These are phyloP conservation scores for Nipponia nippon DNA, from an alignment of 2,113 vertebrate genomes.

Conservation along the genomic window DNA sequence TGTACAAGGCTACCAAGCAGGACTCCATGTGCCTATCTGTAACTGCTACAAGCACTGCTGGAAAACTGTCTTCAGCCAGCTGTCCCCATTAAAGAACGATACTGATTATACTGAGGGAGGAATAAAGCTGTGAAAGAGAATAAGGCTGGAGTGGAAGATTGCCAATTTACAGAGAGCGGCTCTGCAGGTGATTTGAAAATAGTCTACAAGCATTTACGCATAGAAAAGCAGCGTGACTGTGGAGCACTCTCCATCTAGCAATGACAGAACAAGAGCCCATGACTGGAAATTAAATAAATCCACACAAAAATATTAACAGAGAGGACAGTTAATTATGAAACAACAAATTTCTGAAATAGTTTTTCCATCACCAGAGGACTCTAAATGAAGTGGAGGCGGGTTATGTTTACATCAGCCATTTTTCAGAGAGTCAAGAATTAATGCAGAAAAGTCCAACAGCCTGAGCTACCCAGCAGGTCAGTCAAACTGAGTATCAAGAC, in stretches of 20 bases:
- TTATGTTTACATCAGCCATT: background rate
- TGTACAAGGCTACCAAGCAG: background rate
- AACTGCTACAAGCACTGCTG: background rate
- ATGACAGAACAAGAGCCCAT: background rate
- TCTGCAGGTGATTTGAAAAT: background rate
- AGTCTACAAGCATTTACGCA: background rate
- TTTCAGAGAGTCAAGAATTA: background rate
- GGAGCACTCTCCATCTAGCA: background rate
- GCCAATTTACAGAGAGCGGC: background rate
- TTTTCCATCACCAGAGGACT: background rate
- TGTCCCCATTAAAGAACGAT: background rate
- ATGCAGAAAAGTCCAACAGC: background rate
- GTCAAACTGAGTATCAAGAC: background rate
- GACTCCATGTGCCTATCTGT: background rate
- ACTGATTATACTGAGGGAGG: background rate
- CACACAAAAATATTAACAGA: background rate
- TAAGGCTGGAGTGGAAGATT: background rate
- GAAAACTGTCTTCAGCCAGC: background rate
- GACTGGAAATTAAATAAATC: background rate
- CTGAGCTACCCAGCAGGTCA: background rate
- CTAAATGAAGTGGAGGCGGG: background rate
- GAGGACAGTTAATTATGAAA: background rate
- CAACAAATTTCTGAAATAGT: background rate
- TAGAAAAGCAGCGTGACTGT: background rate
- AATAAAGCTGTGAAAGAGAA: background rate